These are phyloP conservation scores for Disparrhopalites patrizii DNA, from an alignment of 2,888 invertebrate genomes.

Conservation along the genomic window DNA sequence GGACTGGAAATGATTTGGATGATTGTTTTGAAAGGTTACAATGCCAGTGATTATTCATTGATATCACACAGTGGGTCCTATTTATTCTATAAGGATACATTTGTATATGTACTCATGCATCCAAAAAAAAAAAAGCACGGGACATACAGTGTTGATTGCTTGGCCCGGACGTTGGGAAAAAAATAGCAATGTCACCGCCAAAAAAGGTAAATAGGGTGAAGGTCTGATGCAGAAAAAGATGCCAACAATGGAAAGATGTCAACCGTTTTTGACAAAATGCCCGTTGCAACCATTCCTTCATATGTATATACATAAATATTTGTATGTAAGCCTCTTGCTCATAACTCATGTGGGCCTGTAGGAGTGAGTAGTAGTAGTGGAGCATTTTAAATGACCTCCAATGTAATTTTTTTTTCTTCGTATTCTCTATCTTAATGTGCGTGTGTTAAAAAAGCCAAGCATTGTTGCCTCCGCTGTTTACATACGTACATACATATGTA, in stretches of 20 bases:
- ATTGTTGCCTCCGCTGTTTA: too few species aligned
- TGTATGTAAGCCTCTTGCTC: too few species aligned
- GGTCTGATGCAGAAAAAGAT: conserved; percentile 36
- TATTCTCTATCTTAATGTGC: not conserved
- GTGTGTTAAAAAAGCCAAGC: too few species aligned
- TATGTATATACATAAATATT: conserved; percentile 17
- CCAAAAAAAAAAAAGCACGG: not conserved
- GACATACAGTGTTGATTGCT: not conserved
- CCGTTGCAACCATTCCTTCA: conserved; percentile 21
- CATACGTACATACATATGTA: too few species aligned
- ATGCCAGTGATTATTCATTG: conserved; percentile 14
- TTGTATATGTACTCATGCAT: not conserved
- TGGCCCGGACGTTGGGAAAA: conserved; percentile 5
- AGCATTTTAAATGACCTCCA: conserved; percentile 9
- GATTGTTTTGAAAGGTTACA: conserved; percentile 20
- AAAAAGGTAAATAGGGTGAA: conserved; percentile 49
- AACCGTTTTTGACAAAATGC: conserved; percentile 34
- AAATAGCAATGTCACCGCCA: conserved; percentile 39
- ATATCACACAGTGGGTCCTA: not conserved
- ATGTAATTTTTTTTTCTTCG: not conserved
- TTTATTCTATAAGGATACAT: not conserved
- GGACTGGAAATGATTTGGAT: not conserved
- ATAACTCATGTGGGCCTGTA: too few species aligned
- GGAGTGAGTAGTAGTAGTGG: too few species aligned
- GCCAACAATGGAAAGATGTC: conserved; percentile 32